A percentile compares a stretch with the other conserved stretches of the same genome.
Evolutionary conservation across 2,888 invertebrate species (phyloP).

Genomic region (Stenoptilia bipunctidactyla): DNA sequence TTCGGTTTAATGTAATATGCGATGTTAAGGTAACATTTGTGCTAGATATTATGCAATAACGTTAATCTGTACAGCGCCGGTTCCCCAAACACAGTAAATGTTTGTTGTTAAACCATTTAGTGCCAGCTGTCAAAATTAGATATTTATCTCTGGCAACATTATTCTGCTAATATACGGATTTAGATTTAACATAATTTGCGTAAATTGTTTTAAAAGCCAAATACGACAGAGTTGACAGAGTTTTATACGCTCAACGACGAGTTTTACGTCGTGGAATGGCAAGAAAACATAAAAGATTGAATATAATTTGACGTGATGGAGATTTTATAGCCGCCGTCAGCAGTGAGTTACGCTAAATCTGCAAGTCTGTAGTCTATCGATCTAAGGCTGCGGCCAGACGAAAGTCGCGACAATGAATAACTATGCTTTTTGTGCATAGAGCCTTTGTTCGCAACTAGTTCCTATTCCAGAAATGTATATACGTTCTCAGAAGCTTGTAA

Average conservation of each 20-base stretch:
- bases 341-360: slow-evolving; percentile 26
- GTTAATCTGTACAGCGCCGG: neutral
- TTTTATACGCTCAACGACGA: too few relatives aligned
- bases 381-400: slow-evolving; percentile 31
- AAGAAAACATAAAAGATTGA: too few relatives aligned
- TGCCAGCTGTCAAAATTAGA: too few relatives aligned
- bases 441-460: slow-evolving; percentile 24
- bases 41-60: neutral
- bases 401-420: slow-evolving; percentile 47
- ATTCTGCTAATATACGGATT: too few relatives aligned
- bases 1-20: neutral
- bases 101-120: too few relatives aligned
- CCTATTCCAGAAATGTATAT: slow-evolving; percentile 14
- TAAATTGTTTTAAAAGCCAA: too few relatives aligned
- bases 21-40: neutral
- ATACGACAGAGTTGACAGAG: too few relatives aligned
- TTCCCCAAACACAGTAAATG: neutral
- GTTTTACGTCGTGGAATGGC: too few relatives aligned
- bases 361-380: slow-evolving; percentile 43
- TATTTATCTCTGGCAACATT: too few relatives aligned
- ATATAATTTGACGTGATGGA: neutral
- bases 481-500: neutral
- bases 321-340: slow-evolving; percentile 19
- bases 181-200: too few relatives aligned
- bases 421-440: slow-evolving; percentile 42